Conservation (phyloP, 2,888 invertebrate genomes). For the Polyommatus iphigenia region DNA sequence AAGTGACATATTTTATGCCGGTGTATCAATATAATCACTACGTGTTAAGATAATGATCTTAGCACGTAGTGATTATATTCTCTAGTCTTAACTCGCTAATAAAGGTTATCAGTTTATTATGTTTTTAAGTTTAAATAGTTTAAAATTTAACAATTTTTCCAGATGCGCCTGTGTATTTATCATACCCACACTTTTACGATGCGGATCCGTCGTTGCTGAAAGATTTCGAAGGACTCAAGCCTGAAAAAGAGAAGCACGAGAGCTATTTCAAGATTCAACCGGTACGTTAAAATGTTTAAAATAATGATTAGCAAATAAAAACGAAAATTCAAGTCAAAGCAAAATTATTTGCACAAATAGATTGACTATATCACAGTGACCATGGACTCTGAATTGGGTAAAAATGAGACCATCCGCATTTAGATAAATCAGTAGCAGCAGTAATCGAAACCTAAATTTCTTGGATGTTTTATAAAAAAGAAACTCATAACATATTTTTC, state of each 20-base stretch:
- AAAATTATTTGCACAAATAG: background rate
- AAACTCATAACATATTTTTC: constrained; percentile 46
- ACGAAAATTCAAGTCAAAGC: background rate
- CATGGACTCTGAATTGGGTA: background rate
- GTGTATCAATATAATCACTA: no score
- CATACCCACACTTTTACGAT: constrained; percentile 93
- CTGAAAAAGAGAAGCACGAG: constrained; percentile 84
- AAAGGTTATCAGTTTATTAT: no score
- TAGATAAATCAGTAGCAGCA: no score
- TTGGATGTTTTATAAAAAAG: background rate
- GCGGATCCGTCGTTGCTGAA: constrained; percentile 85
- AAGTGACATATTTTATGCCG: no score
- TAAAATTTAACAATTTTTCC: constrained; percentile 43
- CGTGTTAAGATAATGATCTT: no score
- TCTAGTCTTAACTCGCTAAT: no score
- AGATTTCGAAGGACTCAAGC: constrained; percentile 86
- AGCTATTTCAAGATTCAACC: constrained; percentile 93
- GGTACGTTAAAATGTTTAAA: constrained; percentile 69
- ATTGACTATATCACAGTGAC: background rate
- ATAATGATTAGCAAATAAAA: background rate
- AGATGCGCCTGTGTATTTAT: constrained; percentile 93
- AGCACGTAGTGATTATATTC: no score
- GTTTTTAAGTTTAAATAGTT: no score
- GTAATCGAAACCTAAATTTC: background rate
- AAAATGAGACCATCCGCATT: background rate